These are phyloP conservation scores for Peribatodes rhomboidaria DNA, from an alignment of 2,888 invertebrate species.

Conservation along the genomic window DNA sequence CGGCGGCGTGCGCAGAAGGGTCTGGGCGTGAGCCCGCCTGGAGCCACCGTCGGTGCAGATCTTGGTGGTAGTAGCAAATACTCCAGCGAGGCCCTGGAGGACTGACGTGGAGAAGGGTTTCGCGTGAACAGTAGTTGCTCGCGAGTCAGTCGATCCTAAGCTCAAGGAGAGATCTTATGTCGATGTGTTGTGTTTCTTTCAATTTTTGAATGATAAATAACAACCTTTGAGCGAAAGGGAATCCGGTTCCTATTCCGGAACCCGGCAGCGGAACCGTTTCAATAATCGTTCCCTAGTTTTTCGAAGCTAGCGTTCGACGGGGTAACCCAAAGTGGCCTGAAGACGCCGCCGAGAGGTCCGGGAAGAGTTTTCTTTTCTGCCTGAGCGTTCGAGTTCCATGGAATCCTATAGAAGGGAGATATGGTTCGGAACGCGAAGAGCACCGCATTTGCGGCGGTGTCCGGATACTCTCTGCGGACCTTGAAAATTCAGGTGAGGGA, in stretches of 20 bases:
- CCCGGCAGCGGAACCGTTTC: constrained; percentile 85
- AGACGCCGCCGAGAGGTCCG: constrained; percentile 85
- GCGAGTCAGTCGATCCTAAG: constrained; percentile 87
- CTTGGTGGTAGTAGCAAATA: constrained; percentile 92
- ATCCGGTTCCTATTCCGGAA: constrained; percentile 87
- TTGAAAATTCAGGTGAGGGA: constrained; percentile 70
- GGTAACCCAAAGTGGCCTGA: constrained; percentile 82
- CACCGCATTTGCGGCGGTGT: constrained; percentile 61
- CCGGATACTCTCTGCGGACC: constrained; percentile 67
- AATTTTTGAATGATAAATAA: constrained; percentile 55
- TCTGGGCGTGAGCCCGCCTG: constrained; percentile 82
- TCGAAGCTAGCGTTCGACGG: constrained; percentile 57
- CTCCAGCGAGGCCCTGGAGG: constrained; percentile 88
- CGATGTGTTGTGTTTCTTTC: constrained; percentile 69
- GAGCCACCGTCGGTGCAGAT: constrained; percentile 86
- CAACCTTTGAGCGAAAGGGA: constrained; percentile 82
- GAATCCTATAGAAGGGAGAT: constrained; percentile 83
- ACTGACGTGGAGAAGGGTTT: constrained; percentile 87
- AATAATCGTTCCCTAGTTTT: constrained; percentile 68
- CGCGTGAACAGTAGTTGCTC: constrained; percentile 83
- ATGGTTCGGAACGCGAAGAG: constrained; percentile 78
- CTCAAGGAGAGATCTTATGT: constrained; percentile 79
- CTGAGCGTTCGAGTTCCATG: constrained; percentile 81
- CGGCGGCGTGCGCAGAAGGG: constrained; percentile 86
- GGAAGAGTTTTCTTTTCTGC: constrained; percentile 79